Conservation (phyloP, 2,113 vertebrate genomes). For the Paratilapia polleni region DNA sequence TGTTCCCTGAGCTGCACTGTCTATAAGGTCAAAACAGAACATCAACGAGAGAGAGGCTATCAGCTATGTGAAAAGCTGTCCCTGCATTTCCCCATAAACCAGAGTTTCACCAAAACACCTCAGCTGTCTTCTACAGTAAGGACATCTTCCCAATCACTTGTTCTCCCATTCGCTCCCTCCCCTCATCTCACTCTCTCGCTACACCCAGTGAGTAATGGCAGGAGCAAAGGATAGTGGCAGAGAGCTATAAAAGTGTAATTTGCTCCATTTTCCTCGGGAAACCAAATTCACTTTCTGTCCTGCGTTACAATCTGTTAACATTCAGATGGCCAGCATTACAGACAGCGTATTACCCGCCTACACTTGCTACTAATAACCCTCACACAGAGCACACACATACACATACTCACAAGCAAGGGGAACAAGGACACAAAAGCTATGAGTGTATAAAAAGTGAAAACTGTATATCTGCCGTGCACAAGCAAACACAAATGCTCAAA, state of each 20-base stretch:
- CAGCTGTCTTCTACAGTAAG: constrained; percentile 43
- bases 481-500: constrained; percentile 16
- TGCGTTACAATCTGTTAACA: constrained; percentile 80
- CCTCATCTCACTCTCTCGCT: constrained; percentile 46
- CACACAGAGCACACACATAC: constrained; percentile 13
- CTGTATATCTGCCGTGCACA: not conserved
- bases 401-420: constrained; percentile 8
- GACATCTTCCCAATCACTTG: constrained; percentile 66
- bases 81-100: constrained; percentile 41
- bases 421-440: constrained; percentile 35
- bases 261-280: constrained; percentile 81
- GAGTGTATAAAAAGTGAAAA: constrained; percentile 17
- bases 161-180: constrained; percentile 46
- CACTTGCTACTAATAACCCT: constrained; percentile 66
- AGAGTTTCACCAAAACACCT: constrained; percentile 44
- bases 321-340: constrained; percentile 72
- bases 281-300: constrained; percentile 79
- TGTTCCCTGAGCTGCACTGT: constrained; percentile 2
- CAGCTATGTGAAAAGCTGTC: constrained; percentile 46
- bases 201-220: constrained; percentile 77
- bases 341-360: constrained; percentile 73
- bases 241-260: constrained; percentile 85
- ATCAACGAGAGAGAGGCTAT: constrained; percentile 42
- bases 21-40: constrained; percentile 38
- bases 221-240: constrained; percentile 79